Base-by-base conservation (phyloP, 2,888 invertebrate species). In the Tillus elongatus region DNA sequence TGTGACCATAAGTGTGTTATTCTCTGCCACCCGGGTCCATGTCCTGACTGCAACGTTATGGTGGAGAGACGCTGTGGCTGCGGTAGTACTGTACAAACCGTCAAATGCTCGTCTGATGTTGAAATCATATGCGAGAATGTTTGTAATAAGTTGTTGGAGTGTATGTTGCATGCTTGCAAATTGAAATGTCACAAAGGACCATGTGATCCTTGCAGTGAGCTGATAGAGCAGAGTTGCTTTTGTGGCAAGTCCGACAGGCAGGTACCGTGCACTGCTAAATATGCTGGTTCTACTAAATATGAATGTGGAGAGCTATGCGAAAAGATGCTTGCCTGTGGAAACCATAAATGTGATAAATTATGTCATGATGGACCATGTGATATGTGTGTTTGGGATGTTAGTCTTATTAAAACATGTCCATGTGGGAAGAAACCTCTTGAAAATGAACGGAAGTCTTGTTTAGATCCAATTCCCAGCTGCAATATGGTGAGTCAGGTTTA, bases 21-120 rank as follows among this genome's bases (percentile, higher is more conserved):
- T 49, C 71, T 83, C 1, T 95, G 93, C 58, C 95, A 96, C 63
- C 95, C 95, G 0, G 96, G 96, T 0, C 91, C 93, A 0, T 96
- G 96, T 65, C 91, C 92, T 2, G 81, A 84, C 1, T 96, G 95
- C 55, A 77, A 77, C 48, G 81, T 85, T 1, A 82, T 81, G 53
- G 77, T 87, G 9, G 69, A 64, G 36, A 78, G 81, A 41, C 66
- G 71, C 46, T 91, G 91, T 51, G 85, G 84, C 2, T 92, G 91
- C 54, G 85, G 85, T 0, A 37, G 75, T 32, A 83, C 80, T 14
- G 72, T 72, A 2, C 74, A 73, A 49, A 69, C 73, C 1, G 74
- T 86, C 32, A 73, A 79, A 41, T 91, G 90, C 61, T 81, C 80
- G 54, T 73, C 79, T 40, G 80, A 79, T 42, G 65, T 77, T 32